Evolutionary conservation across 2,113 vertebrate species (phyloP), one percentile per base, ranked within the genome.

Genomic region (Callopanchax toddi): DNA sequence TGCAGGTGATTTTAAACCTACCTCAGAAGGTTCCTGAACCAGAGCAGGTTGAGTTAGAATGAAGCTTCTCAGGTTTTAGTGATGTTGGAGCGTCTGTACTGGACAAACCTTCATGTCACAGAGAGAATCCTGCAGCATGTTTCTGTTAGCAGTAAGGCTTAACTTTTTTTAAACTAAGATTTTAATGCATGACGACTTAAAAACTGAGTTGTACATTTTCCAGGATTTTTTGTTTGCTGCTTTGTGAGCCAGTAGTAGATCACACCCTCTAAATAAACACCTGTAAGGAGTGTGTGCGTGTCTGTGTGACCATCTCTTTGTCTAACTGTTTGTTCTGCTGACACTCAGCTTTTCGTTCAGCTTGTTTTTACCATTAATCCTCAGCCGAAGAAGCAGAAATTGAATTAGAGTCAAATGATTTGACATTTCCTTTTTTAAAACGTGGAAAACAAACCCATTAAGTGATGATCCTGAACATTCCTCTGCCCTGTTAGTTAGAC

Each of bases 201-300:
- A 5, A 29, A 29, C 4, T 29, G 26, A 32, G 10, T 5, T 1
- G n/a, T n/a, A n/a, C n/a, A 9, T 32, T 7, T 32, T 32, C 29
- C 6, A 8, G 29, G 3, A 1, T 32, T 6, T 32, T 32, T 6
- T 32, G 29, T 32, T 32, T 32, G 29, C 6, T 32, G 6, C 7
- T 7, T 7, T 1, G 26, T 7, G 4, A 4, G 7, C 4, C 4
- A 4, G 10, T 6, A 32, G 16, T 1, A 12, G 21, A 26, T 44
- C 37, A 53, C 76, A 68, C 76, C 79, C 48, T 6, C 44, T 74
- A 44, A 68, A 37, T 43, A 84, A 84, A 84, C 36, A 71, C 13
- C 36, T 16, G 23, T 1, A 7, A 16, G 34, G 46, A 17, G 25
- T 5, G 29, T 32, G 29, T 32, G 29, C 10, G 29, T 32, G 29